Conservation (phyloP, 2,797 vertebrate genomes). For the Pseudopleuronectes americanus region DNA sequence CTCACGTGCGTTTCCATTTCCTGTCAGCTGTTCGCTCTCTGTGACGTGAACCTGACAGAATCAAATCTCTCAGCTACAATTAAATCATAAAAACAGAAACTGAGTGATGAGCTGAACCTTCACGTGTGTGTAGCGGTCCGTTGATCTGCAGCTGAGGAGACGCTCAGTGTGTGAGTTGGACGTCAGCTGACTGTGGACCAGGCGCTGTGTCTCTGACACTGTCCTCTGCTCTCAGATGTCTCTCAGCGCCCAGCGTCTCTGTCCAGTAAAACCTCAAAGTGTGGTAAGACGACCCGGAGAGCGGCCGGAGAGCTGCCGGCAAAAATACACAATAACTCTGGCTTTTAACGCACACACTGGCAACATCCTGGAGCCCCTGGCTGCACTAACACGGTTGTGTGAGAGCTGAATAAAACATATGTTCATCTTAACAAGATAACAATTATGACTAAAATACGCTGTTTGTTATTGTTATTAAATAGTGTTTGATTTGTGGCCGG, state of each 20-base stretch:
- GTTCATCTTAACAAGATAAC: conserved; percentile 36
- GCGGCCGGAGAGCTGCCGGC: conserved; percentile 16
- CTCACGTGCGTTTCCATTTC: too few species aligned
- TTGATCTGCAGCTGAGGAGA: not conserved
- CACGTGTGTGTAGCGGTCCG: not conserved
- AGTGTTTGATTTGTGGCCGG: too few species aligned
- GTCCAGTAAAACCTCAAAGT: conserved; percentile 92
- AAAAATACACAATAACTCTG: conserved; percentile 38
- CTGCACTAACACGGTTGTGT: conserved; percentile 53
- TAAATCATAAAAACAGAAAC: not conserved
- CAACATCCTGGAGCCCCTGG: conserved; percentile 22
- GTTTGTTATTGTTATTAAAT: too few species aligned
- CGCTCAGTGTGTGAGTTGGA: not conserved
- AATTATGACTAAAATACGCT: too few species aligned
- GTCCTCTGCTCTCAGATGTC: conserved; percentile 89
- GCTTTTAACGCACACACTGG: conserved; percentile 54
- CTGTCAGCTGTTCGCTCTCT: too few species aligned
- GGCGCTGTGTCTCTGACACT: conserved; percentile 46
- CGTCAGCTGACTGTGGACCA: not conserved
- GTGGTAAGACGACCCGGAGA: conserved; percentile 88
- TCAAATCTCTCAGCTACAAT: too few species aligned
- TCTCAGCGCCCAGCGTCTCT: conserved; percentile 89
- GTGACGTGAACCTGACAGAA: too few species aligned
- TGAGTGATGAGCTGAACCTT: conserved; percentile 30
- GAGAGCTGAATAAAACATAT: not conserved